Conservation (phyloP, 2,113 vertebrate species). For the Microcebus tavaratra region DNA sequence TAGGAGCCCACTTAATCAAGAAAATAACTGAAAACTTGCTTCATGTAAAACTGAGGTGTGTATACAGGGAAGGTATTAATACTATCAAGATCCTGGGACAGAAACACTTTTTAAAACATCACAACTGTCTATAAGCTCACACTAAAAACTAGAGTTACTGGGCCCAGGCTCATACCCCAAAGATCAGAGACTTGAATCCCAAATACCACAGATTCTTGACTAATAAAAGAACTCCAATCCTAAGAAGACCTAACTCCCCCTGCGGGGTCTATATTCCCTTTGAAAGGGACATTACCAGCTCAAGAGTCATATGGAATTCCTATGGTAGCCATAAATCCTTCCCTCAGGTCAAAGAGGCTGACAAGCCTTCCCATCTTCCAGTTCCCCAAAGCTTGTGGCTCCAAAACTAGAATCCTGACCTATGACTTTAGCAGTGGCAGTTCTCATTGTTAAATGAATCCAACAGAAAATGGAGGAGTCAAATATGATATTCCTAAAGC, state of each 20-base stretch:
- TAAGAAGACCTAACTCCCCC: background rate
- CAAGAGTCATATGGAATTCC: background rate
- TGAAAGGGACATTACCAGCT: background rate
- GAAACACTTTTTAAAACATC: background rate
- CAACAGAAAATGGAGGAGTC: background rate
- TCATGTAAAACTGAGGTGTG: slow-evolving; percentile 26
- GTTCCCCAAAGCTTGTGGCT: background rate
- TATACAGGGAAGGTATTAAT: background rate
- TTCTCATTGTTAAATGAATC: slow-evolving; percentile 6
- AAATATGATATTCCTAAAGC: background rate
- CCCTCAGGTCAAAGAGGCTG: background rate
- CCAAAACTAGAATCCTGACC: background rate
- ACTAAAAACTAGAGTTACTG: background rate
- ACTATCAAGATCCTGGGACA: background rate
- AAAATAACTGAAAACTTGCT: background rate
- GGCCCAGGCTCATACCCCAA: background rate
- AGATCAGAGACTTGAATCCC: background rate
- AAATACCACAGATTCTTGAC: background rate
- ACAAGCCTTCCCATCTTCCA: background rate
- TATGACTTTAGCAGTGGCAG: background rate
- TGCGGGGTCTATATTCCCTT: background rate
- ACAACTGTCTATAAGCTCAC: background rate
- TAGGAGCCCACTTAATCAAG: slow-evolving; percentile 43
- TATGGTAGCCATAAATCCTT: background rate
- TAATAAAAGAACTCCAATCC: background rate